Evolutionary conservation across 2,888 invertebrate species (phyloP), one percentile per base, ranked within the genome.

Genomic region (Dyspetes luteomarginatus): DNA sequence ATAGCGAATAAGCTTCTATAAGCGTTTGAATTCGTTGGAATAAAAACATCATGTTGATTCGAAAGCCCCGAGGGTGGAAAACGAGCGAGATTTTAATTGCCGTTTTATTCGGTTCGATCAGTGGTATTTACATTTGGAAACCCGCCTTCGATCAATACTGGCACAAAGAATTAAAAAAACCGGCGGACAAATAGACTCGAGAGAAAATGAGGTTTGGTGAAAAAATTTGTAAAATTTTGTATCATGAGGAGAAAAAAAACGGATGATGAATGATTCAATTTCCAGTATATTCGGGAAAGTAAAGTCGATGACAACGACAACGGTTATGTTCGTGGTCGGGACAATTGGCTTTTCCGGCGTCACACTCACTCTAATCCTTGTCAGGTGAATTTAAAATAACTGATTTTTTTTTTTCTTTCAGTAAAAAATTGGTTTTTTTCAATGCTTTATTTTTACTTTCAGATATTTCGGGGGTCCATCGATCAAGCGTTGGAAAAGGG

Each of bases 101-200:
- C 12, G 86, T 92, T 36, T 78, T 93, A 83, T 81, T 94, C 64
- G 94, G 94, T 26, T 89, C 93, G 67, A 84, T 93, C 55, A 88
- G 93, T 72, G 94, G 94, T 81, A 83, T 93, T 81, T 94, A 94
- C 28, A 93, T 93, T 84, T 94, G 94, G 94, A 92, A 91, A 86
- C 94, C 94, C 1, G 50, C 93, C 4, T 90, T 94, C 2, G 80
- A 85, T 41, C 78, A 88, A 78, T 41, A 81, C 30, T 52, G 1
- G 0, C 7, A 9, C 4, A 48, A 73, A 19, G 0, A 50, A 41
- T 7, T 15, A 12, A 4, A 9, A 0, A 48, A 45, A 36, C 5
- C 30, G 3, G 9, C 4, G n/a, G 36, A 26, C 30, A 24, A 36
- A 56, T 3, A 43, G 45, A 7, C 0, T 7, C 9, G n/a, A 2